Evolutionary conservation across 2,797 vertebrate species (phyloP), one percentile per base, ranked within the genome.

Genomic region (Steatocranus sp.): DNA sequence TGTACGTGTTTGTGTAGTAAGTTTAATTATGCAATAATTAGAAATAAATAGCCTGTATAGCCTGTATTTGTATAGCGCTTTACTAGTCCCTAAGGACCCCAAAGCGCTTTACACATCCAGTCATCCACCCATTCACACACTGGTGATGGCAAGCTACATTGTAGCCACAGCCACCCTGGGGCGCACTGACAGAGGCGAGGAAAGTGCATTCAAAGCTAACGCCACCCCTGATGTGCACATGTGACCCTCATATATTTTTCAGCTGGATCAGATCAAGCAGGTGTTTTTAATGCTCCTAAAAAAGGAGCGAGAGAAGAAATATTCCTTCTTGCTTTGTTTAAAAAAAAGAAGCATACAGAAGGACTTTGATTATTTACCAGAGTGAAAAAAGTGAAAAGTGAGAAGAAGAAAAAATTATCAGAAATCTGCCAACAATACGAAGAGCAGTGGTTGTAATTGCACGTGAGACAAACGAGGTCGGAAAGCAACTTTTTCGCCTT

Each of bases 401-500:
- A 3, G 27, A 53, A 53, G 11, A 53, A 53, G 20, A 17, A 25
- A 68, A 10, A 6, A 43, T 2, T 17, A 48, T 73, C 6, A 73
- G 27, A 73, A 27, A 46, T 30, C 8, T 25, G 30, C 20, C 63
- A 78, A 83, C 75, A 12, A 73, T 73, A 27, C 3, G 61, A 86
- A 81, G 74, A 77, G 25, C 73, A 80, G 79, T 30, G 79, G 43
- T 78, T 79, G 38, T 56, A 79, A 68, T 61, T 73, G 66, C 50
- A 74, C 53, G 56, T 58, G 38, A 85, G 76, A 56, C 46, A 84
- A 88, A 77, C 70, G 7, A 85, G 7, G 25, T 25, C 2, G 6
- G 43, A 73, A 73, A 46, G 54, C 88, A 86, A 77, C 81, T 92
- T 91, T 61, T 87, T 75, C 58, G 78, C 20, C 85, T 17, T 85